These are phyloP conservation scores for Lepidurus arcticus DNA, from an alignment of 1,140 invertebrate species.

Conservation along the genomic window DNA sequence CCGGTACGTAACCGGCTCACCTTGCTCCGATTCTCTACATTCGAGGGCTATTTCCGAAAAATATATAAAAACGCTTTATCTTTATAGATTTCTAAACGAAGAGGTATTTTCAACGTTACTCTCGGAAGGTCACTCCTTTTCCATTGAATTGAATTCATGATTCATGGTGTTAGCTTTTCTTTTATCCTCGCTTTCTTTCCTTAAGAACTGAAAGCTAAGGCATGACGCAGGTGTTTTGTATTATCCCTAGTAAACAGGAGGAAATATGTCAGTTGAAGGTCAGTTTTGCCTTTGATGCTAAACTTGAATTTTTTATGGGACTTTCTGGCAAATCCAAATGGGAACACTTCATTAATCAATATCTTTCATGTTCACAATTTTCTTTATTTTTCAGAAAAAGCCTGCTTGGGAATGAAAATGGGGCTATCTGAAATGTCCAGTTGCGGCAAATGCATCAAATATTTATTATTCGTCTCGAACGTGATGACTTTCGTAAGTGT, in stretches of 20 bases:
- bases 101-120: neutral
- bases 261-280: constrained; percentile 9
- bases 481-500: constrained; percentile 46
- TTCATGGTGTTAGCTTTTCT: neutral
- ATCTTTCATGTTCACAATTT: neutral
- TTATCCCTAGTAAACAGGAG: neutral
- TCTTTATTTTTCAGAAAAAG: neutral
- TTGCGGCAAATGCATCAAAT: constrained; percentile 46
- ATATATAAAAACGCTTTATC: neutral
- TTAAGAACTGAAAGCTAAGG: neutral
- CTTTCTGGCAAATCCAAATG: neutral
- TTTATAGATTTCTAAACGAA: neutral
- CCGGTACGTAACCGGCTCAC: neutral
- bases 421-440: constrained; percentile 41
- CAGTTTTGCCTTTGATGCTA: neutral
- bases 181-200: neutral
- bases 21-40: constrained; percentile 7
- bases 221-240: too few relatives aligned
- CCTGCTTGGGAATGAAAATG: neutral
- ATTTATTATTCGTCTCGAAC: constrained; percentile 45
- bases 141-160: neutral
- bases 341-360: neutral
- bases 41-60: neutral
- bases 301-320: neutral
- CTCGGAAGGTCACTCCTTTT: neutral